Conservation (phyloP, 2,113 vertebrate species). For the Cavia aperea region DNA sequence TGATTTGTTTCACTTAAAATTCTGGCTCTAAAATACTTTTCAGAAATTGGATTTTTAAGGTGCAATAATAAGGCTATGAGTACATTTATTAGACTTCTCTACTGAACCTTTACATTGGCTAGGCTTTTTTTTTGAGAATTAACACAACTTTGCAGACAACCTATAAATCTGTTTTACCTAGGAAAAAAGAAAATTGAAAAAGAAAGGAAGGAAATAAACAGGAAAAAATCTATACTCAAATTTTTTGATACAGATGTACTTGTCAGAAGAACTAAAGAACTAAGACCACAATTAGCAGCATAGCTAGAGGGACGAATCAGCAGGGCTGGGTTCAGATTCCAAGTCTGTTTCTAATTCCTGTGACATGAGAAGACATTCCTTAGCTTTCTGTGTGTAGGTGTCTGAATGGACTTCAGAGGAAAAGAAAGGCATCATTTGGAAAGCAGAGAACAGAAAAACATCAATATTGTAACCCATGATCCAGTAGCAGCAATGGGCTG, state of each 20-base stretch:
- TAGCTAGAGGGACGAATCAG: background rate
- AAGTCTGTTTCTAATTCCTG: background rate
- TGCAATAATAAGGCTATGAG: background rate
- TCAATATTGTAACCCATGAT: background rate
- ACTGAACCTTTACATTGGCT: background rate
- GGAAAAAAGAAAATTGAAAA: background rate
- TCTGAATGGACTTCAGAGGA: background rate
- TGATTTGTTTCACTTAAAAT: background rate
- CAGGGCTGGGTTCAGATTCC: background rate
- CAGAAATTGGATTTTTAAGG: conserved; percentile 21
- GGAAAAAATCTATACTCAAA: background rate
- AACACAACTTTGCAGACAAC: background rate
- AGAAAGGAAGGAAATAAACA: background rate
- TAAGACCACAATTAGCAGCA: background rate
- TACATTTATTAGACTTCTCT: background rate
- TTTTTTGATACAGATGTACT: background rate
- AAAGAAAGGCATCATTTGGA: background rate
- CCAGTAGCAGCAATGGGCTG: background rate
- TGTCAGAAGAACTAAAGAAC: background rate
- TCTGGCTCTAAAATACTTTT: background rate
- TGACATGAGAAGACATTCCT: background rate
- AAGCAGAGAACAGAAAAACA: background rate
- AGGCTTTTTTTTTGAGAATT: background rate
- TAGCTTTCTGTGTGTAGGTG: background rate
- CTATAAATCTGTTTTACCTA: background rate